Percentiles rank a stretch among this genome's conserved stretches.
Conservation (phyloP, 2,888 invertebrate genomes). For the Iphiclides podalirius region DNA sequence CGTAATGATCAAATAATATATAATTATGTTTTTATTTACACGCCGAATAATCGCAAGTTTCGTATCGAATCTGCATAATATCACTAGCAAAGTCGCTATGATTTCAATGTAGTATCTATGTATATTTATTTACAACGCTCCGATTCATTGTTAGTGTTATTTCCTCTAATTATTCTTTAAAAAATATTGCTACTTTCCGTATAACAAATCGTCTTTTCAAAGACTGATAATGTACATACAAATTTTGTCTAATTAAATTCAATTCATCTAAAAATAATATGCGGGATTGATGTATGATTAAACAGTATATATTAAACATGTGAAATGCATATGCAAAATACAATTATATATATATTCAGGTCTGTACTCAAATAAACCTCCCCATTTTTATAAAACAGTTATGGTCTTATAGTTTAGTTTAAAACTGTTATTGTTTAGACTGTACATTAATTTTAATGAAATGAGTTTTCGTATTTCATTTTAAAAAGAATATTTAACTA, state of each 20-base stretch:
- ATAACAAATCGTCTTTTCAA: constrained; percentile 24
- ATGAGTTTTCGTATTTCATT: too few relatives aligned
- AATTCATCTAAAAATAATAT: background rate
- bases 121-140: constrained; percentile 38
- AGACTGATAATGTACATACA: constrained; percentile 7
- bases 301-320: too few relatives aligned
- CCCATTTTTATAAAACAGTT: too few relatives aligned
- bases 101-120: constrained; percentile 31
- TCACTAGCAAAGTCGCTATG: constrained; percentile 40
- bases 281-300: background rate
- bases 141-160: constrained; percentile 11
- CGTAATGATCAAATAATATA: constrained; percentile 64
- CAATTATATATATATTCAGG: background rate
- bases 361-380: too few relatives aligned
- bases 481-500: too few relatives aligned
- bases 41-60: constrained; percentile 63
- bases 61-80: constrained; percentile 47
- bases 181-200: constrained; percentile 38
- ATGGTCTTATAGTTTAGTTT: too few relatives aligned
- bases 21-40: constrained; percentile 73
- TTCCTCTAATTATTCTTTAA: constrained; percentile 24
- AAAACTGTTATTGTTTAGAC: too few relatives aligned
- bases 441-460: too few relatives aligned
- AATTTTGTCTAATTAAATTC: constrained; percentile 17
- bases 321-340: background rate